phyloP scores from a whole-genome alignment of 2,797 vertebrate genomes.

The Kryptolebias ocellatus region DNA sequence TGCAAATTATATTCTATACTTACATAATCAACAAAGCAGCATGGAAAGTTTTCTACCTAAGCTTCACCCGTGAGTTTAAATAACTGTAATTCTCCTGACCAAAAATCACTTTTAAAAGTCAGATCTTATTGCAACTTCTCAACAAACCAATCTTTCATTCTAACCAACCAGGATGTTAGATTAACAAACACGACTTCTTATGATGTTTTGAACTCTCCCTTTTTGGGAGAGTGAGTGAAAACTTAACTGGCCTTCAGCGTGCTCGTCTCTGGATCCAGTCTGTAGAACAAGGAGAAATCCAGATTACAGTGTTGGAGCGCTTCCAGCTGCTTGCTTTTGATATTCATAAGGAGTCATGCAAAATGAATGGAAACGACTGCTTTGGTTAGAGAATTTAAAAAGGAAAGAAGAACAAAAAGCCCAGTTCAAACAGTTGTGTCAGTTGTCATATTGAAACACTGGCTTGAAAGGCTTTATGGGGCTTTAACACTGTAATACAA shows the following conservation, averaged over 20 bases:
- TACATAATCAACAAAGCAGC: slow-evolving; percentile 15
- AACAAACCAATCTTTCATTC: slow-evolving; percentile 9
- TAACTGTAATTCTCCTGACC: slow-evolving; percentile 33
- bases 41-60: background rate
- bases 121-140: slow-evolving; percentile 1
- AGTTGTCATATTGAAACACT: background rate
- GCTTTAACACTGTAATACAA: too few species aligned
- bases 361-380: background rate
- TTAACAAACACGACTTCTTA: slow-evolving; percentile 21
- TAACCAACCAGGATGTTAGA: slow-evolving; percentile 18
- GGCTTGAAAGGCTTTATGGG: background rate
- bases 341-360: slow-evolving; percentile 5
- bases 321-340: slow-evolving; percentile 42
- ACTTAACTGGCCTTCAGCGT: slow-evolving; percentile 11
- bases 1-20: slow-evolving; percentile 27
- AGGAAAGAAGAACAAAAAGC: background rate
- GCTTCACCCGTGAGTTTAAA: slow-evolving; percentile 33
- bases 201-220: background rate
- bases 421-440: background rate
- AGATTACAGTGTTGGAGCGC: slow-evolving; percentile 36
- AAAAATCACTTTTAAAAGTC: slow-evolving; percentile 8
- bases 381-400: background rate
- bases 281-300: slow-evolving; percentile 22
- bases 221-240: background rate
- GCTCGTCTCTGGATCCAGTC: background rate